Base-by-base conservation (phyloP, 2,113 vertebrate species). In the Theropithecus gelada region DNA sequence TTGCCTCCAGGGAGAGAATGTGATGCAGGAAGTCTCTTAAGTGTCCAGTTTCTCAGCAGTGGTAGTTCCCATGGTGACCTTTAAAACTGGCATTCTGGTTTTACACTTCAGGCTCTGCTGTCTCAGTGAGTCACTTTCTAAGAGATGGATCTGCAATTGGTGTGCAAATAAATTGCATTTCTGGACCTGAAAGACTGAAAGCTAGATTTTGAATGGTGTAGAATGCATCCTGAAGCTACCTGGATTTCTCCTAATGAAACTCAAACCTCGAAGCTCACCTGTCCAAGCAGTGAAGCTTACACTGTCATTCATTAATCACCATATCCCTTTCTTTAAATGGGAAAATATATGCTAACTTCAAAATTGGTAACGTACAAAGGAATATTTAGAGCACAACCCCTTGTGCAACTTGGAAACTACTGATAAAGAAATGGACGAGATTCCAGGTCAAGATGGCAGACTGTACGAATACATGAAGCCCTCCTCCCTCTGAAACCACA, bases 1-100 rank as follows among this genome's bases (percentile, higher is more conserved):
- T 57, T n/a, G 73, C 78, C 84, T 95, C 55, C 48, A 68, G 81
- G 92, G 94, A 93, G 3, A 88, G n/a, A 40, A 70, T n/a, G 45
- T 59, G 57, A 30, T 59, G 8, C 40, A 11, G 40, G 70, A 73
- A 55, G 78, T 80, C 82, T 75, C 68, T 45, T 45, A 61, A 91
- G 57, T 30, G 22, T 85, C 83, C 55, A 45, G 22, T 55, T 61
- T 43, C 75, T 89, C 83, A 27, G 20, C 6, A 48, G 50, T 91
- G 73, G 52, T 4, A 38, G 23, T 48, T 61, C 90, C 93, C n/a
- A 3, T 38, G 35, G 79, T n/a, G 83, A 45, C 80, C 52, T 55
- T 78, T 81, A 27, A 93, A 93, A 50, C 7, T 76, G 50, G 27
- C 90, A 76, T 84, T 52, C 76, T 76, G 57, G 57, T 40, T 92